Conservation (phyloP, 1,140 invertebrate genomes). For the Brachionus manjavacas region DNA sequence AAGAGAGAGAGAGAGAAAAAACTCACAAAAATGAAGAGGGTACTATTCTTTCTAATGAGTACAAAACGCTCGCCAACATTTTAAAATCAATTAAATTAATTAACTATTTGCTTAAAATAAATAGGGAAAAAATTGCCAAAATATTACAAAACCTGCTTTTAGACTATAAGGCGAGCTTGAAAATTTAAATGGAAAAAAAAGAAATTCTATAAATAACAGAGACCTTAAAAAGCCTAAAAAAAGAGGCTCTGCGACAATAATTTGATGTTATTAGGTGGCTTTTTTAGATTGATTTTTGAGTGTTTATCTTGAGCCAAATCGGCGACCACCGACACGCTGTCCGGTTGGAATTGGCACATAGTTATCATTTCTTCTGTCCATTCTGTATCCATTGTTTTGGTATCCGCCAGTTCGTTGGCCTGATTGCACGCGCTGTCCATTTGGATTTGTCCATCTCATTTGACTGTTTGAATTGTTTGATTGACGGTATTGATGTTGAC, state of each 20-base stretch:
- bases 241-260: neutral
- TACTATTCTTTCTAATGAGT: neutral
- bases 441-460: conserved; percentile 12
- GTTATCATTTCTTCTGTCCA: conserved; percentile 9
- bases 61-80: conserved; percentile 3
- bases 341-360: neutral
- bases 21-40: neutral
- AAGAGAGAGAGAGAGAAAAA: neutral
- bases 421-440: neutral
- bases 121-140: conserved; percentile 7
- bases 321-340: conserved; percentile 8
- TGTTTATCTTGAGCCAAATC: conserved; percentile 34
- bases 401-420: neutral
- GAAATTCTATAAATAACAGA: neutral
- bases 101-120: conserved; percentile 25
- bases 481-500: conserved; percentile 13
- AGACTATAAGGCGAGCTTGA: neutral
- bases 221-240: neutral
- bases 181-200: neutral
- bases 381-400: neutral
- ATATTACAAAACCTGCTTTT: conserved; percentile 26
- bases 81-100: neutral
- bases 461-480: conserved; percentile 33
- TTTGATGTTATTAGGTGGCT: neutral
- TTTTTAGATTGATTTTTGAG: neutral